Evolutionary conservation across 2,797 vertebrate genomes (phyloP).

Genomic region (Amphiprion clarkii): DNA sequence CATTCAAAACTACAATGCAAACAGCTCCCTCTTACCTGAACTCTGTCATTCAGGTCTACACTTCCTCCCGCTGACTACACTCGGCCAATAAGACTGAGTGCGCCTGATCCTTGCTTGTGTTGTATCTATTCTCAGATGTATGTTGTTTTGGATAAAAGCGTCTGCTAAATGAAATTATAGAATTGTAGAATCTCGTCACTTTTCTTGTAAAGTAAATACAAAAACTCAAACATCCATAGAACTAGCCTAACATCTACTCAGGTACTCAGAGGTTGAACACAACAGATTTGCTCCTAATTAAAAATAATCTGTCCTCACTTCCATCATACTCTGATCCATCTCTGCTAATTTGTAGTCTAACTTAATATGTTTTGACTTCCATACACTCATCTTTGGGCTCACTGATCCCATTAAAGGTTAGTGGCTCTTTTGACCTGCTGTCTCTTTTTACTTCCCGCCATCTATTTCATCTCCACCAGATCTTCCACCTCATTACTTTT

Average conservation of each 20-base stretch:
- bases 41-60: too few relatives aligned
- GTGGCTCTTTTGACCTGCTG: constrained; percentile 33
- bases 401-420: constrained; percentile 51
- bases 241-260: neutral
- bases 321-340: constrained; percentile 6
- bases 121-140: too few relatives aligned
- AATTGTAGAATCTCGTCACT: neutral
- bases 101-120: too few relatives aligned
- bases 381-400: constrained; percentile 37
- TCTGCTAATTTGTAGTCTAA: constrained; percentile 13
- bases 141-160: too few relatives aligned
- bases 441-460: constrained; percentile 40
- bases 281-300: neutral
- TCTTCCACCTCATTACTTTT: constrained; percentile 72
- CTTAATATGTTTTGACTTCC: constrained; percentile 8
- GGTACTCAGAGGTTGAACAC: neutral
- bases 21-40: too few relatives aligned
- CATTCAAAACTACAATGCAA: too few relatives aligned
- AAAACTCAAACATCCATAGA: too few relatives aligned
- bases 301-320: neutral
- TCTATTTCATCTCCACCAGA: constrained; percentile 46
- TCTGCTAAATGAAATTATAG: too few relatives aligned
- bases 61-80: too few relatives aligned
- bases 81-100: too few relatives aligned
- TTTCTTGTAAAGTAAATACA: neutral